Base-by-base conservation (phyloP, 30 jellyfish, hydroid and myxozoan species). In the Pelagia noctiluca region DNA sequence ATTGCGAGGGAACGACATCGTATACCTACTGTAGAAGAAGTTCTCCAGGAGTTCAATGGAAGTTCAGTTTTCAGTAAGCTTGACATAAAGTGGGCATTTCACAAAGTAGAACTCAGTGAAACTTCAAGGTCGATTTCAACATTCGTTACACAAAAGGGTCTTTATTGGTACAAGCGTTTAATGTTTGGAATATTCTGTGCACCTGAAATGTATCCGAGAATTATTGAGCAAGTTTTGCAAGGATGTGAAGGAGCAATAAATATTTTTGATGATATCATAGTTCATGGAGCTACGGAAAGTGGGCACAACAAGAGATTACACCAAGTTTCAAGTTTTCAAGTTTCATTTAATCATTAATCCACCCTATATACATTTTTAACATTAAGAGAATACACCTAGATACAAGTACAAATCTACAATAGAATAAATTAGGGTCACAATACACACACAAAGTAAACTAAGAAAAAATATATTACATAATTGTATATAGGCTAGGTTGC, bases 121-220 rank as follows among this genome's bases (percentile, higher is more conserved):
- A 47, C 65, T 25, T 87, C 96, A 34, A 65, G 87, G 85, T 67
- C 80, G 32, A 75, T 87, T 35, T 49, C 90, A 32, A 77, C 82
- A 42, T 73, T 85, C 31, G 36, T 37, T 12, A 84, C 92, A 21
- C 94, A 76, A 53, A 63, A 52, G 4, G 96, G 89, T 29, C 69
- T 85, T 38, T 61, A 36, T 50, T 53, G 83, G n/a, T 87, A 87
- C 61, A 76, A 64, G 76, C 65, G 95, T n/a, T 60, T 87, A 25
- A 36, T 83, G 88, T 79, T 87, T 26, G 96, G 96, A 37, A 52
- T 63, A 2, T 28, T 95, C 35, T 86, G 92, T 60, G 96, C 96
- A 2, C 89, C 95, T 61, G 91, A 78, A 34, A 66, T 75, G 37
- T 84, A 78, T 34, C 95, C 75, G 89, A 35, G 61, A 29, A 49